A percentile compares a stretch with the other conserved stretches of the same genome.
Conservation (phyloP, 2,888 invertebrate species). For the Archips xylosteana region DNA sequence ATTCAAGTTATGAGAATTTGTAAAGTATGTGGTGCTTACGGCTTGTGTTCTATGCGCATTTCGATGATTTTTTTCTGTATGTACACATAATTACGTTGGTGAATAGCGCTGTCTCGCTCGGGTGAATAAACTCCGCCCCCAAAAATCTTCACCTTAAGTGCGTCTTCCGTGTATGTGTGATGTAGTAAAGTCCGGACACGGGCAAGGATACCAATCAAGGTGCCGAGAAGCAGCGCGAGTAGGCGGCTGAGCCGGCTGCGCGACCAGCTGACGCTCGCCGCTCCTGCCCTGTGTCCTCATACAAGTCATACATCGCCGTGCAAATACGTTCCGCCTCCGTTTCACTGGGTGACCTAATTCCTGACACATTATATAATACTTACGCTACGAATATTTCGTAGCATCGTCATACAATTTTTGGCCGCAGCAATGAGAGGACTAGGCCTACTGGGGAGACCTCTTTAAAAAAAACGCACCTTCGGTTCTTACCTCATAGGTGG, state of each 20-base stretch:
- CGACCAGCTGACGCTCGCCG: slow-evolving; percentile 54
- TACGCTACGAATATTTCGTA: slow-evolving; percentile 61
- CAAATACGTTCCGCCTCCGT: slow-evolving; percentile 76
- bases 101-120: too few species aligned
- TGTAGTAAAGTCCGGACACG: slow-evolving; percentile 40
- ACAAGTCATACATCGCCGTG: slow-evolving; percentile 70
- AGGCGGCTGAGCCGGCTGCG: slow-evolving; percentile 30
- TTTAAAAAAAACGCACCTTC: slow-evolving; percentile 81
- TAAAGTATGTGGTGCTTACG: too few species aligned
- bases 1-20: too few species aligned
- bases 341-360: slow-evolving; percentile 81
- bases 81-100: too few species aligned
- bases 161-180: slow-evolving; percentile 34
- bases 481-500: slow-evolving; percentile 82
- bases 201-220: slow-evolving; percentile 36
- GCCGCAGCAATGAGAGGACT: slow-evolving; percentile 65
- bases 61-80: too few species aligned
- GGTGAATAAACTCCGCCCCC: too few species aligned
- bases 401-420: slow-evolving; percentile 21
- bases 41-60: too few species aligned
- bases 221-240: slow-evolving; percentile 13
- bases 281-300: slow-evolving; percentile 64
- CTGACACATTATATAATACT: slow-evolving; percentile 77
- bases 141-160: slow-evolving; percentile 22
- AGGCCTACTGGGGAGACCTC: slow-evolving; percentile 84